These are phyloP conservation scores for Micrasema longulum DNA, from an alignment of 1,140 invertebrate species.

Conservation along the genomic window DNA sequence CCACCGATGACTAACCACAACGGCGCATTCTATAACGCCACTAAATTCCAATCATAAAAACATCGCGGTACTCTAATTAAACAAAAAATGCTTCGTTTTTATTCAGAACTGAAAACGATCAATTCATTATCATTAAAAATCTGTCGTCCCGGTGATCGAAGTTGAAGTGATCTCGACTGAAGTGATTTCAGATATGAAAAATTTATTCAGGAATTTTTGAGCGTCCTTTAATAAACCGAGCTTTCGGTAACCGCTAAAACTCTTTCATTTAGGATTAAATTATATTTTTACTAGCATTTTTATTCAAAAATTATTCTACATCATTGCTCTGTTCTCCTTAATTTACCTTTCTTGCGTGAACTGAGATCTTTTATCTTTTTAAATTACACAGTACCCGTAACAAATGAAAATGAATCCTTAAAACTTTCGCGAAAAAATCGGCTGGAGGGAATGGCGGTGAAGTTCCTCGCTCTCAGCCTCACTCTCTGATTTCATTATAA, in stretches of 20 bases:
- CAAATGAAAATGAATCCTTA: conserved; percentile 48
- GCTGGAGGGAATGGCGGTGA: conserved; percentile 32
- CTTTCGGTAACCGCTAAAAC: conserved; percentile 13
- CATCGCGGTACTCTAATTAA: neutral
- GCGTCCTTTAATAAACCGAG: too few species aligned
- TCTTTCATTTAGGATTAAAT: conserved; percentile 19
- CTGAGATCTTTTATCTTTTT: conserved; percentile 32
- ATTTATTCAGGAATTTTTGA: too few species aligned
- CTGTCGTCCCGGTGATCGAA: too few species aligned
- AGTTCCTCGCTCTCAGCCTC: conserved; percentile 41
- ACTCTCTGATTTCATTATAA: conserved; percentile 52
- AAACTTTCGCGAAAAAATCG: conserved; percentile 47
- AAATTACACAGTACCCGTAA: conserved; percentile 39
- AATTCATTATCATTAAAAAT: too few species aligned
- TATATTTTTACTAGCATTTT: conserved; percentile 10
- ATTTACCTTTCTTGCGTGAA: conserved; percentile 34
- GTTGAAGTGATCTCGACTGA: too few species aligned
- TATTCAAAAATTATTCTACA: conserved; percentile 29
- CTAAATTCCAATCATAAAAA: neutral
- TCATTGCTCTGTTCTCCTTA: conserved; percentile 26
- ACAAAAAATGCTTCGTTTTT: neutral
- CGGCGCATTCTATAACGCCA: neutral
- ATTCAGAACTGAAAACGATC: neutral
- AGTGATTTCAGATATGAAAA: too few species aligned
- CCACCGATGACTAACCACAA: too few species aligned